These are phyloP conservation scores for Drosophila persimilis DNA, from an alignment of 1,140 invertebrate species.

Conservation along the genomic window DNA sequence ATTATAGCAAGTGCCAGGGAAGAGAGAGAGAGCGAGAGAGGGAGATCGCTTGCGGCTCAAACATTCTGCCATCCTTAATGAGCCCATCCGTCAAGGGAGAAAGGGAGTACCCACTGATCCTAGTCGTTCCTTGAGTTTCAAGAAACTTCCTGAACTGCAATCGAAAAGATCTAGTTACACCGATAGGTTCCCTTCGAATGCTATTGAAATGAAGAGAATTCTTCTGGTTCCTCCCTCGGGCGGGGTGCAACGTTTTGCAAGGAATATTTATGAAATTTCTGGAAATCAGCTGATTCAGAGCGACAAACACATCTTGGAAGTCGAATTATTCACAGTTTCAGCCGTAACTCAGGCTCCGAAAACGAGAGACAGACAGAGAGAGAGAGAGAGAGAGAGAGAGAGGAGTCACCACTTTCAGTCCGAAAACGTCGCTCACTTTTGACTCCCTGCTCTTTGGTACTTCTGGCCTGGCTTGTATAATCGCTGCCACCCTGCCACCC, in stretches of 20 bases:
- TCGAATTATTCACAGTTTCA: slow-evolving; percentile 5
- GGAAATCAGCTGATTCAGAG: slow-evolving; percentile 40
- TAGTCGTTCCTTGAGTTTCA: too few relatives aligned
- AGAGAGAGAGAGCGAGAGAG: not conserved
- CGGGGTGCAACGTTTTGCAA: too few relatives aligned
- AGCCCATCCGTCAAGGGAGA: too few relatives aligned
- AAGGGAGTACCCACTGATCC: too few relatives aligned
- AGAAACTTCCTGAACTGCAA: too few relatives aligned
- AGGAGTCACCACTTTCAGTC: slow-evolving; percentile 20
- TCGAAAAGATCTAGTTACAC: too few relatives aligned
- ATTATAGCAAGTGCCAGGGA: slow-evolving; percentile 42
- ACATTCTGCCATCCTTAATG: not conserved
- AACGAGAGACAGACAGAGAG: not conserved
- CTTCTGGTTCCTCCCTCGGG: too few relatives aligned
- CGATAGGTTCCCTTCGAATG: too few relatives aligned
- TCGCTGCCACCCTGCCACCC: slow-evolving; percentile 56
- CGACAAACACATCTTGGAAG: slow-evolving; percentile 41
- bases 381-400: too few relatives aligned
- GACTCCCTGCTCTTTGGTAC: slow-evolving; percentile 40
- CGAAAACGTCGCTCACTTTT: slow-evolving; percentile 25
- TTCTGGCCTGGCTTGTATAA: slow-evolving; percentile 67
- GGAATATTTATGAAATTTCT: slow-evolving; percentile 4
- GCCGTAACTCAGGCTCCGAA: slow-evolving; percentile 2
- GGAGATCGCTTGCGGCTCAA: not conserved
- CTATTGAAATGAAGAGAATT: too few relatives aligned